Base-by-base conservation (phyloP, 1,140 invertebrate genomes). In the Trichonephila clavipes region DNA sequence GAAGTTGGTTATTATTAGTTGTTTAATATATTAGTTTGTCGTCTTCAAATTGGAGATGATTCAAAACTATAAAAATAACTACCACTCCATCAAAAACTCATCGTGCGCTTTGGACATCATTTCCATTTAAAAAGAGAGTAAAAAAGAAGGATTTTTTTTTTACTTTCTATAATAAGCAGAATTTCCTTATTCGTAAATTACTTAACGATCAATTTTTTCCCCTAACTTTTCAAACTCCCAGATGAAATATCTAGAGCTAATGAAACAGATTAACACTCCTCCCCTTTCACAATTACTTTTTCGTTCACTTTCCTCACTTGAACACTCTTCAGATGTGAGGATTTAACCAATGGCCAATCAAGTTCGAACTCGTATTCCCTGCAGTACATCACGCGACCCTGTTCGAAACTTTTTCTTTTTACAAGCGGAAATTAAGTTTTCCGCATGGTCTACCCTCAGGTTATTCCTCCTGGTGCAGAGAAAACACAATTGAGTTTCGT, bases 371-470 rank as follows among this genome's bases (percentile, higher is more conserved):
- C 21, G 1, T 69, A 34, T 28, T 18, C 34, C 34, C 72, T 34
- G 18, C 72, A 77, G 72, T 77, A 77, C 72, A 77, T 77, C 72
- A 77, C 72, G 12, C 24, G 72, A 77, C 72, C 69, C 34, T 77
- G 34, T 77, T 77, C 34, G 16, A 34, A 14, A 18, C 72, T 28
- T 34, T 34, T 40, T 24, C 10, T 51, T 51, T 51, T 51, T 51
- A 12, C 24, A 28, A 87, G 24, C 85, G 85, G 85, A 87, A 87
- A 87, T 87, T 61, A 87, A 87, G 58, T 66, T 87, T 86, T 87
- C 85, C 85, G 85, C 85, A 62, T 87, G 40, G 85, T 34, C 34
- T 62, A 34, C 58, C 85, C 58, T 34, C 7, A 59, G 85, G 85
- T 87, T 87, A 87, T 87, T 87, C 85, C 19, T 64, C 85, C 85